phyloP scores from a whole-genome alignment of 1,140 invertebrate species.

The Drosophila ficusphila region DNA sequence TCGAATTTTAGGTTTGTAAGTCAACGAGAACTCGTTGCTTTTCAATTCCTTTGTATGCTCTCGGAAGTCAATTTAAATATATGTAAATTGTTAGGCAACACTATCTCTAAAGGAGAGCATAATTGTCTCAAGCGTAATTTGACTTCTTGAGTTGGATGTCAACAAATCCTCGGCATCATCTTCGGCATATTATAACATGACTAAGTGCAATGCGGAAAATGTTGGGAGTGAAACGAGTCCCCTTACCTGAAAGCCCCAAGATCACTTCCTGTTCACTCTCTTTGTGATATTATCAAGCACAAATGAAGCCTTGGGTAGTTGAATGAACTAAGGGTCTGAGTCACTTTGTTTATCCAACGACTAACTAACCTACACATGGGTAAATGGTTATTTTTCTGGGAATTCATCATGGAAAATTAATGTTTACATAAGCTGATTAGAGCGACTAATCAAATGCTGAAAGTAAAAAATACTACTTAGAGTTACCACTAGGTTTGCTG shows the following conservation, averaged over 20 bases:
- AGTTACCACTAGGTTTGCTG: too few relatives aligned
- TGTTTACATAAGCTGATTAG: not conserved
- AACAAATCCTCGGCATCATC: too few relatives aligned
- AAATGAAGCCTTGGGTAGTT: not conserved
- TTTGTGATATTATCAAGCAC: not conserved
- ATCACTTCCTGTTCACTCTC: too few relatives aligned
- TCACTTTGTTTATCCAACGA: not conserved
- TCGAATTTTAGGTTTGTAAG: conserved; percentile 11
- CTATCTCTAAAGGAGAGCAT: not conserved
- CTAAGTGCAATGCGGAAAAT: too few relatives aligned
- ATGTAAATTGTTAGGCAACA: not conserved
- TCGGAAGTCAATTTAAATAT: not conserved
- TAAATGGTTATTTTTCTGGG: not conserved
- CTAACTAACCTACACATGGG: not conserved
- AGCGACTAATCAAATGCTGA: not conserved
- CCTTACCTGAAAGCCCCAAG: too few relatives aligned
- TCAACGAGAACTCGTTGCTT: conserved; percentile 6
- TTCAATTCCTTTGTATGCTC: not conserved
- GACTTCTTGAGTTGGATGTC: not conserved
- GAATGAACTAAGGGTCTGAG: not conserved
- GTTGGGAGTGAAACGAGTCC: too few relatives aligned
- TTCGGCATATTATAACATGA: too few relatives aligned
- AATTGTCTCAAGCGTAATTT: not conserved
- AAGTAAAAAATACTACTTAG: too few relatives aligned
- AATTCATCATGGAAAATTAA: not conserved